Conservation (phyloP, 2,888 invertebrate genomes). For the Trachelus troglodyta region DNA sequence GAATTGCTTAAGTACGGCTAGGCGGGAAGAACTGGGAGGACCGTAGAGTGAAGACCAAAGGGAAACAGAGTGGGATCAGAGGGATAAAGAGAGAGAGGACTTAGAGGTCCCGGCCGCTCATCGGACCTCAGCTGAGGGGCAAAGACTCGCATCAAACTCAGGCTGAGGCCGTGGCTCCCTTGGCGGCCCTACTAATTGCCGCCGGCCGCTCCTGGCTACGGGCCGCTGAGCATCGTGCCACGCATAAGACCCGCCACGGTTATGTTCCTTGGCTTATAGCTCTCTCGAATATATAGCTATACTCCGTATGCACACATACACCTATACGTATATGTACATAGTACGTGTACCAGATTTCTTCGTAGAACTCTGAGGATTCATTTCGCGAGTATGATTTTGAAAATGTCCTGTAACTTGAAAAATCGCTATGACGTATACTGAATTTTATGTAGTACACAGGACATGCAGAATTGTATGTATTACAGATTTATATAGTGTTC, state of each 20-base stretch:
- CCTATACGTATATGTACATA: background rate
- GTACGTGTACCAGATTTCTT: background rate
- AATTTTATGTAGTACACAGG: background rate
- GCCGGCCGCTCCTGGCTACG: constrained; percentile 63
- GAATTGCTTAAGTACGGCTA: constrained; percentile 23
- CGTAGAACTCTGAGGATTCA: background rate
- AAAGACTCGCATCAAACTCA: constrained; percentile 18
- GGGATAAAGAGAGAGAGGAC: constrained; percentile 24
- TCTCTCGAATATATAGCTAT: background rate
- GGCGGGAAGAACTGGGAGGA: constrained; percentile 20
- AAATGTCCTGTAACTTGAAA: background rate
- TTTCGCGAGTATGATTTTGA: background rate
- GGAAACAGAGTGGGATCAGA: constrained; percentile 19
- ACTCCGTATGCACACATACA: background rate
- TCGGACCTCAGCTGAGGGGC: constrained; percentile 46
- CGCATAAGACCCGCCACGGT: constrained; percentile 52
- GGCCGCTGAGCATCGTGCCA: constrained; percentile 60
- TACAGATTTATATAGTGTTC: background rate
- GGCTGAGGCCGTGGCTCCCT: constrained; percentile 50
- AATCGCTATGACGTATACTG: background rate
- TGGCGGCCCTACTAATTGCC: constrained; percentile 64
- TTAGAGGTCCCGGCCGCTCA: constrained; percentile 21
- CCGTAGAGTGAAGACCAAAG: constrained; percentile 7
- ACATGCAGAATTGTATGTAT: background rate
- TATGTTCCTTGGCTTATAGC: constrained; percentile 49